These are phyloP conservation scores for Ditylenchus dipsaci DNA, from an alignment of 1,140 invertebrate genomes.

Conservation along the genomic window DNA sequence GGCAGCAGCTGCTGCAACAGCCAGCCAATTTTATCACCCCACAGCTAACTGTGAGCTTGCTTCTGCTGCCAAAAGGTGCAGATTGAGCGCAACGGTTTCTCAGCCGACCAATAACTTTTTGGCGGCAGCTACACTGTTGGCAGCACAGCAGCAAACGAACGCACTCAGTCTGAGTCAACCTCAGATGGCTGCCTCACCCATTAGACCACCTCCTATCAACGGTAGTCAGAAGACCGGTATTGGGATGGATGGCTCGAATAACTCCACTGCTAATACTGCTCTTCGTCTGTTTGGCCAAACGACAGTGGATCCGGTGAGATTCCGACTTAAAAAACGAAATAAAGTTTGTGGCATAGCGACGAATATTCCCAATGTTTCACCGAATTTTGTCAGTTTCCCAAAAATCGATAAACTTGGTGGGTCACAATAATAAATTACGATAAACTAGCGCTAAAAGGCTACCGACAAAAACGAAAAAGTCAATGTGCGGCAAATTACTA, in stretches of 20 bases:
- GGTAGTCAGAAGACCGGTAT: neutral
- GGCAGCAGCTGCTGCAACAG: neutral
- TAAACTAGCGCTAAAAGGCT: too few species aligned
- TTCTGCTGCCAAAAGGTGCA: neutral
- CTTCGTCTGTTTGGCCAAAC: too few species aligned
- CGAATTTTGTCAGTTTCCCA: too few species aligned
- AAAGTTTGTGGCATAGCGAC: too few species aligned
- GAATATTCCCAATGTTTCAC: too few species aligned
- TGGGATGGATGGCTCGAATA: neutral
- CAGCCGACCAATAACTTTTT: neutral
- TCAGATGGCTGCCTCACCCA: neutral
- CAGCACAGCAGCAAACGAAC: neutral
- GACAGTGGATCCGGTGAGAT: constrained; percentile 15
- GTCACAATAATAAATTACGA: too few species aligned
- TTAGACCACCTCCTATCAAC: neutral
- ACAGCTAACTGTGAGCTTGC: neutral
- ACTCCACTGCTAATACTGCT: neutral
- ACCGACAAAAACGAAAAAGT: too few species aligned
- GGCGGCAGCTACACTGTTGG: neutral
- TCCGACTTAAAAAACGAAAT: constrained; percentile 62
- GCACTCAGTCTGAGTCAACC: neutral
- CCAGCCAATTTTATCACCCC: neutral
- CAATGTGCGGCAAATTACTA: too few species aligned
- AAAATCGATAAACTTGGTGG: too few species aligned
- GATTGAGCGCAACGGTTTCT: neutral